Conservation (phyloP, 1,140 invertebrate species). For the Episyrphus balteatus region DNA sequence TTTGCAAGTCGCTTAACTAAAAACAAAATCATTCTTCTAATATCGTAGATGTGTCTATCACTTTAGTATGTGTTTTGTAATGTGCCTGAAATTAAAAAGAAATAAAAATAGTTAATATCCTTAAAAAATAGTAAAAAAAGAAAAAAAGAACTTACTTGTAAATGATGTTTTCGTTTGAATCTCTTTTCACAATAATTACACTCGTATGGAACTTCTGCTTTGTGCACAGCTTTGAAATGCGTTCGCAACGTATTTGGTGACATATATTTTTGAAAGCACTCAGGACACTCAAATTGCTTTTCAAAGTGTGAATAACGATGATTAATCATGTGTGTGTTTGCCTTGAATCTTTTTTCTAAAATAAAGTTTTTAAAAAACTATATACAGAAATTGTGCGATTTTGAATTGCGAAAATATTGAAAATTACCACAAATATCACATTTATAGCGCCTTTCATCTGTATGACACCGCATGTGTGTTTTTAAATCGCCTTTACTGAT, state of each 20-base stretch:
- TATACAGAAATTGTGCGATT: too few species aligned
- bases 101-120: not conserved
- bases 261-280: conserved; percentile 8
- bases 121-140: not conserved
- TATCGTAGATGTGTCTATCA: too few species aligned
- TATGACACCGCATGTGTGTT: conserved; percentile 18
- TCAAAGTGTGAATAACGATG: conserved; percentile 6
- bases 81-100: conserved; percentile 6
- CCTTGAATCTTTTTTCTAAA: conserved; percentile 6
- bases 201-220: conserved; percentile 1
- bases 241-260: conserved; percentile 3
- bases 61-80: conserved; percentile 4
- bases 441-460: conserved; percentile 10
- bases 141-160: conserved; percentile 1
- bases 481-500: conserved; percentile 15
- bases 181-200: conserved; percentile 6
- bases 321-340: conserved; percentile 6
- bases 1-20: too few species aligned
- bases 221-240: conserved; percentile 6
- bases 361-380: conserved; percentile 1
- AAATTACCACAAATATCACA: conserved; percentile 16
- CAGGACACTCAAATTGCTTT: conserved; percentile 6
- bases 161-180: conserved; percentile 10
- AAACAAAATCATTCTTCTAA: too few species aligned
- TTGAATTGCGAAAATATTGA: too few species aligned